These are phyloP conservation scores for Coecobrya sp. DNA, from an alignment of 2,888 invertebrate genomes.

Conservation along the genomic window DNA sequence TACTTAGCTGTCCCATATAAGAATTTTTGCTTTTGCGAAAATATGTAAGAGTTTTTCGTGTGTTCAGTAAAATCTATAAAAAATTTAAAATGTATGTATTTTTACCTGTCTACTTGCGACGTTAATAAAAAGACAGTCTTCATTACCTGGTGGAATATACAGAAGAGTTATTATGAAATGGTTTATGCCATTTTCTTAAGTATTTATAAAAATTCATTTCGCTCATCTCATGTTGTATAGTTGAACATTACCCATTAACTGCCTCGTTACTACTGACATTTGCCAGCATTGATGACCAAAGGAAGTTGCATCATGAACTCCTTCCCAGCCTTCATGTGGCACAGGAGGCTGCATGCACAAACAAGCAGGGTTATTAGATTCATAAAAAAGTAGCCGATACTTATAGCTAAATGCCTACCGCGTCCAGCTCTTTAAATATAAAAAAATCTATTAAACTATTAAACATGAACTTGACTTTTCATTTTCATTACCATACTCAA, in stretches of 20 bases:
- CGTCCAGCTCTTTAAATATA: constrained; percentile 46
- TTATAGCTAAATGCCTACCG: not conserved
- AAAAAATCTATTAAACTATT: constrained; percentile 17
- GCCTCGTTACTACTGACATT: constrained; percentile 79
- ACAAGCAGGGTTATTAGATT: not conserved
- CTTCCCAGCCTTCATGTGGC: constrained; percentile 81
- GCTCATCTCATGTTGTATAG: too few relatives aligned
- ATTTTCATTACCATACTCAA: constrained; percentile 35
- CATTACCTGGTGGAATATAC: too few relatives aligned
- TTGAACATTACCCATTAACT: constrained; percentile 78
- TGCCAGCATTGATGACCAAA: constrained; percentile 82
- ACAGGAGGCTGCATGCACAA: constrained; percentile 74
- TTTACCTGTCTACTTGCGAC: constrained; percentile 58
- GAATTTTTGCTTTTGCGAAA: too few relatives aligned
- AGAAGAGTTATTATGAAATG: too few relatives aligned
- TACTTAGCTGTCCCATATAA: too few relatives aligned
- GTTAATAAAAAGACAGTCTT: constrained; percentile 79
- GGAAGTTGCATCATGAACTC: constrained; percentile 79
- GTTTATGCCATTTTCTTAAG: too few relatives aligned
- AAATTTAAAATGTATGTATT: too few relatives aligned
- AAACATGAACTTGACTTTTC: constrained; percentile 61
- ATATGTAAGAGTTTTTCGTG: too few relatives aligned
- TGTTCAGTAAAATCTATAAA: too few relatives aligned
- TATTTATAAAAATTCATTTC: too few relatives aligned
- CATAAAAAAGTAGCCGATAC: not conserved